These are phyloP conservation scores for Caenorhabditis elegans DNA, from an alignment of 1,140 invertebrate species.

Conservation along the genomic window WBcel235 BX284606.5:6073501-6074000, in stretches of 20 bases:
- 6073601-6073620: constrained; percentile 23
- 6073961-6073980: not conserved
- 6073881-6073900: constrained; percentile 9
- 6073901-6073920: not conserved
- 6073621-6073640: not conserved
- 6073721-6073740: not conserved
- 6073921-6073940: not conserved
- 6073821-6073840: no score
- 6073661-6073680: not conserved
- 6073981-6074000: constrained; percentile 26
- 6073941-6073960: not conserved
- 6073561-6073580: not conserved
- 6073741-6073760: not conserved
- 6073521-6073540: not conserved
- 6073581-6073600: not conserved
- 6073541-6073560: not conserved
- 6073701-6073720: constrained; percentile 1
- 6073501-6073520: not conserved
- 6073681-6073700: not conserved
- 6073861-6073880: not conserved
- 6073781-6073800: no score
- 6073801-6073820: no score
- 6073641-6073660: not conserved
- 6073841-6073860: no score
- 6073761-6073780: no score